A percentile compares a stretch with the other conserved stretches of the same genome.
These are phyloP conservation scores for Aix galericulata DNA, from an alignment of 2,113 vertebrate genomes.

Conservation along the genomic window DNA sequence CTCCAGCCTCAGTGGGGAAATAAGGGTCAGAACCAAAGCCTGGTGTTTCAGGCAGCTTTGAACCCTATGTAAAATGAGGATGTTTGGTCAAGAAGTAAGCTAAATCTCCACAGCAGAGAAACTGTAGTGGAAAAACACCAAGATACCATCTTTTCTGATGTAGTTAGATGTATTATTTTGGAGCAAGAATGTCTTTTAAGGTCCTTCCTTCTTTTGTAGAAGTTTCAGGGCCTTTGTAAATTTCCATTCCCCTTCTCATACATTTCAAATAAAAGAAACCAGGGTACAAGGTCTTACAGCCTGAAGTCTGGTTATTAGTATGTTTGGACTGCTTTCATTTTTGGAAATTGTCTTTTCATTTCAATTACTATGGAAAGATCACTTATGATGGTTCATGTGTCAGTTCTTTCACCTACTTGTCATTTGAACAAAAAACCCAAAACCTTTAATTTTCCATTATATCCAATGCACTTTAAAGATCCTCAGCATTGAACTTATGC, in stretches of 20 bases:
- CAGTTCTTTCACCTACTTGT: neutral
- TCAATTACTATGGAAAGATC: neutral
- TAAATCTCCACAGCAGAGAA: neutral
- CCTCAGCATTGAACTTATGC: neutral
- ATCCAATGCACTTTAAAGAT: neutral
- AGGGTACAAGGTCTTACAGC: neutral
- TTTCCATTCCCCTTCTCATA: neutral
- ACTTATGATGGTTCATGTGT: neutral
- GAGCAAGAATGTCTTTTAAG: neutral
- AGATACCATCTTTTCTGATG: neutral
- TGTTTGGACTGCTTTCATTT: neutral
- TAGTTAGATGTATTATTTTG: neutral
- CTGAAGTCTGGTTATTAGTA: neutral
- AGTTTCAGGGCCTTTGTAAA: neutral
- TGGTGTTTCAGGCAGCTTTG: neutral
- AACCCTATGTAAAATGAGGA: neutral
- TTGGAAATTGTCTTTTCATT: neutral
- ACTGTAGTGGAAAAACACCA: neutral
- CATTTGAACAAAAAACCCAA: neutral
- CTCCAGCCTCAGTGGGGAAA: neutral
- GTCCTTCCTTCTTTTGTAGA: neutral
- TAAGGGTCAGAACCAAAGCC: neutral
- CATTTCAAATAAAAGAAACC: neutral
- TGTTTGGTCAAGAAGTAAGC: neutral
- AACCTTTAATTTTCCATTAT: neutral